Evolutionary conservation across 2,797 vertebrate species (phyloP), one percentile per base, ranked within the genome.

Genomic region (Tapera naevia): DNA sequence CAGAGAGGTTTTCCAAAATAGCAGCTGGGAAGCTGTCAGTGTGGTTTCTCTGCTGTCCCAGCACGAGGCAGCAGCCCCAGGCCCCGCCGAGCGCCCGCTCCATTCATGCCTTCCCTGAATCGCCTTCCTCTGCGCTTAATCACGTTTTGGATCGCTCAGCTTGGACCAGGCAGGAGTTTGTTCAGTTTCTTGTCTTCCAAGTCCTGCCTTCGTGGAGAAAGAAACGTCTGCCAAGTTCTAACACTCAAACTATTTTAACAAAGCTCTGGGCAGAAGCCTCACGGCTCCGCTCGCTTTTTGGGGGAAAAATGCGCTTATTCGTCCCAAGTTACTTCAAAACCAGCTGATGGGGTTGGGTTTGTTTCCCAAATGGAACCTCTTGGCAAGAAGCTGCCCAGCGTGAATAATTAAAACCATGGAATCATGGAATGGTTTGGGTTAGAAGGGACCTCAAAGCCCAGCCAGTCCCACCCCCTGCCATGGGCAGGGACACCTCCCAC

Each of bases 71-170:
- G 6, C 9, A 5, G 60, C 72, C 76, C 6, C 10, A 5, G 14
- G 60, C 33, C 32, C 76, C 54, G 60, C 56, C 16, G 46, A 13
- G 43, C 27, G 11, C 51, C 78, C 5, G 2, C 70, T 92, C 87
- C 93, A 91, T 92, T 93, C 92, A 89, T 84, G 73, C 75, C 84
- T 56, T 35, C 64, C 70, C 78, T 89, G 22, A 92, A 92, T 95
- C 23, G 5, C 91, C 88, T 94, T 94, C 95, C 94, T 89, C 37
- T 2, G 33, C 4, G 22, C 89, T 94, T 32, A 67, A 37, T 91
- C 91, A 93, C 13, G 0, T 2, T 10, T 18, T 41, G 95, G 80
- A 30, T 18, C 13, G 0, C 69, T 2, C 21, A 8, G 58, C 69
- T 13, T 21, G 28, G 3, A 41, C 64, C 78, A 91, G 91, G 83